Conservation (phyloP, 2,113 vertebrate species). For the Menidia beryllina region DNA sequence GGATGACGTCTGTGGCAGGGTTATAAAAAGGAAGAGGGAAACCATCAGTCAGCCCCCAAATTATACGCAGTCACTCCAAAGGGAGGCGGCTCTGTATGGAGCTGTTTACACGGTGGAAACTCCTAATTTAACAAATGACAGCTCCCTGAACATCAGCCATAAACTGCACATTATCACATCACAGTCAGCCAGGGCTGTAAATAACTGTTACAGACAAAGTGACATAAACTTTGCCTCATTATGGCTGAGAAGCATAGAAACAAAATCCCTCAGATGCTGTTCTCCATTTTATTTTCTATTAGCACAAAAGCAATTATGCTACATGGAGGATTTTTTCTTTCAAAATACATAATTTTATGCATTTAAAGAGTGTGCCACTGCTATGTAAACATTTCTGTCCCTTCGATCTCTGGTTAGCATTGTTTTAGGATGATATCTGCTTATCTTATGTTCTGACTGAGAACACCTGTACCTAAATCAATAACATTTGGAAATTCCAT, state of each 20-base stretch:
- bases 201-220: slow-evolving; percentile 56
- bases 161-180: slow-evolving; percentile 58
- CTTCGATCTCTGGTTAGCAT: slow-evolving; percentile 6
- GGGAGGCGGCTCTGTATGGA: slow-evolving; percentile 30
- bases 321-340: neutral
- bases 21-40: slow-evolving; percentile 27
- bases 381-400: slow-evolving; percentile 18
- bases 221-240: slow-evolving; percentile 15
- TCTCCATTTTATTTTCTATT: slow-evolving; percentile 13
- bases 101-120: slow-evolving; percentile 59
- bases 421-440: slow-evolving; percentile 26
- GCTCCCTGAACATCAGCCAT: slow-evolving; percentile 39
- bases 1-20: slow-evolving; percentile 4
- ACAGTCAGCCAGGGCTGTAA: slow-evolving; percentile 51
- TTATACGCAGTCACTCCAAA: slow-evolving; percentile 52
- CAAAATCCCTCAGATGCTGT: slow-evolving; percentile 22
- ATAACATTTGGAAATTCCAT: slow-evolving; percentile 47
- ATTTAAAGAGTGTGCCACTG: slow-evolving; percentile 16
- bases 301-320: slow-evolving; percentile 6
- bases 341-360: neutral
- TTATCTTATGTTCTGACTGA: slow-evolving; percentile 43
- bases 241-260: slow-evolving; percentile 17
- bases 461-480: slow-evolving; percentile 31
- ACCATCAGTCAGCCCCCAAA: slow-evolving; percentile 52
- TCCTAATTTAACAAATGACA: slow-evolving; percentile 70